Conservation (phyloP, 2,113 vertebrate species). For the Paradisaea rubra region DNA sequence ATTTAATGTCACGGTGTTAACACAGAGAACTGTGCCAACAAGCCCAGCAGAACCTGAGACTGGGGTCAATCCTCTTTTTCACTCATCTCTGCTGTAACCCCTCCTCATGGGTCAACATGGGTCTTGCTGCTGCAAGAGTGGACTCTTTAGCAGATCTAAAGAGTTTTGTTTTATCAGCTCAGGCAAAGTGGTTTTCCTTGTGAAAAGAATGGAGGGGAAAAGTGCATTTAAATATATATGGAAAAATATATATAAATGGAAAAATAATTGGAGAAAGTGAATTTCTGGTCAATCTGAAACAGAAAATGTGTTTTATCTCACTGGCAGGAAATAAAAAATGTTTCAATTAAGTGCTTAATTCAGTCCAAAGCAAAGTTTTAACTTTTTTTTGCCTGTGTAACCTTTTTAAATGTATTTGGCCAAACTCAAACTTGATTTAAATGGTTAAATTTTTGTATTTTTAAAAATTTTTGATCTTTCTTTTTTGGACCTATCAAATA, state of each 20-base stretch:
- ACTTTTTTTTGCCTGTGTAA: background rate
- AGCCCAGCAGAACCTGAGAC: background rate
- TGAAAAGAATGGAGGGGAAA: accelerated
- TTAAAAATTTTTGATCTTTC: background rate
- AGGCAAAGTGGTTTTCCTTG: background rate
- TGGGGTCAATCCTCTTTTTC: background rate
- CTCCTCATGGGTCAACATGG: background rate
- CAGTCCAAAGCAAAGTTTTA: background rate
- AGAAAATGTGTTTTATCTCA: background rate
- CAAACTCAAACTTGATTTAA: background rate
- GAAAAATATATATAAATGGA: background rate
- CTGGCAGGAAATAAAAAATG: accelerated
- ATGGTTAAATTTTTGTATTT: background rate
- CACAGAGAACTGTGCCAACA: background rate
- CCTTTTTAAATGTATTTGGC: background rate
- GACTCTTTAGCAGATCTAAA: background rate
- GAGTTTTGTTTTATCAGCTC: background rate
- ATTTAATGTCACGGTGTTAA: background rate
- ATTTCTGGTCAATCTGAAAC: background rate
- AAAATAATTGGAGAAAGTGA: background rate
- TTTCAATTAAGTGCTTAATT: background rate
- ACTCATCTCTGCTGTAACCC: background rate
- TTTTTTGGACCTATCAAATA: background rate
- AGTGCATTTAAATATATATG: background rate
- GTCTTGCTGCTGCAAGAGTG: background rate